Conservation (phyloP, 2,888 invertebrate genomes). For the Thecophora atra region DNA sequence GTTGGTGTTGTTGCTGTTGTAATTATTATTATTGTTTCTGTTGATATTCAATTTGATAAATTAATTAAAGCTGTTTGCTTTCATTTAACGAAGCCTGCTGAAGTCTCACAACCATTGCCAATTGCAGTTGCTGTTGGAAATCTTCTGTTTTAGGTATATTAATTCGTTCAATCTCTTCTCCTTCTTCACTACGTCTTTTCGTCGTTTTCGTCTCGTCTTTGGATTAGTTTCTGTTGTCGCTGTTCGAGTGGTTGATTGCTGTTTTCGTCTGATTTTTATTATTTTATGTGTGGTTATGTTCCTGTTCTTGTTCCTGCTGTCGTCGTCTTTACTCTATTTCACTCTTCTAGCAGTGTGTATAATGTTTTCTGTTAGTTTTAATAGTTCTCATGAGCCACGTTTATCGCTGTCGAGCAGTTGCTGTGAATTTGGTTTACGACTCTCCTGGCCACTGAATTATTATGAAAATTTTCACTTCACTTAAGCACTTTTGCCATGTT, state of each 20-base stretch:
- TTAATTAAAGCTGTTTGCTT: constrained; percentile 6
- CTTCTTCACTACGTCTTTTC: not conserved
- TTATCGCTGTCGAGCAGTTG: no score
- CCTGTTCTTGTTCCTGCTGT: constrained; percentile 41
- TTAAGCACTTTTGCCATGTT: not conserved
- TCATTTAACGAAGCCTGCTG: constrained; percentile 20
- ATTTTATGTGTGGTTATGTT: constrained; percentile 25
- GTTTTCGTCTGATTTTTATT: constrained; percentile 16
- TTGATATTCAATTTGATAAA: not conserved
- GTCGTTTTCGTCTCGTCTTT: not conserved
- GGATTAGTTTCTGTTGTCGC: constrained; percentile 17
- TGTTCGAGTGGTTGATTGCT: constrained; percentile 36
- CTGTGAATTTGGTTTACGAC: no score
- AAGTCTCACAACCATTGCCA: not conserved
- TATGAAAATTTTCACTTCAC: no score
- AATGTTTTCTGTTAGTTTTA: no score
- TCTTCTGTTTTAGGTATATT: no score
- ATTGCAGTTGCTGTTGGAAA: constrained; percentile 29
- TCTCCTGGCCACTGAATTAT: no score
- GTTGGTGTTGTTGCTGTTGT: constrained; percentile 29
- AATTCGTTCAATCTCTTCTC: no score
- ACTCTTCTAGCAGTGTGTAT: no score
- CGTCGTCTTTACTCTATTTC: no score
- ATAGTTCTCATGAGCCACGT: no score
- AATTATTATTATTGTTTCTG: constrained; percentile 21